Base-by-base conservation (phyloP, 2,888 invertebrate genomes). In the Aphidius colemani region DNA sequence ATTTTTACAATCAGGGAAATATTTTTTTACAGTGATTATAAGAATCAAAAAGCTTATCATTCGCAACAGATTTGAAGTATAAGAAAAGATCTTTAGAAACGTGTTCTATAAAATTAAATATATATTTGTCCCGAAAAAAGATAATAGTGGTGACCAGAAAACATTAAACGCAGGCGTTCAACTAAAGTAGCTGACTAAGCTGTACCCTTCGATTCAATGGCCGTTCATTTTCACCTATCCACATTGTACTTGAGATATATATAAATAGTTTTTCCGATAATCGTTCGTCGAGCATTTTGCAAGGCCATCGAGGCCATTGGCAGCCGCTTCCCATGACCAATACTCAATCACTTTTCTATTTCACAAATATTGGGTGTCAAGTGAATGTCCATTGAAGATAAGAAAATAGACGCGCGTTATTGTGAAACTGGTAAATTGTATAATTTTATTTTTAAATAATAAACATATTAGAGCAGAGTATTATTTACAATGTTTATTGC, bases 151-250 rank as follows among this genome's bases (percentile, higher is more conserved):
- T 30, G 60, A 46, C 53, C 53, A 43, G 55, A 53, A 69, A 67
- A 69, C 73, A 75, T 77, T 74, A 75, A 72, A 71, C 71, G 74
- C 75, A 76, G 73, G 67, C 74, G 74, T 70, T 69, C 72, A 59
- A 65, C 72, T 69, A 75, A 73, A 70, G 72, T 67, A 67, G 76
- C 76, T 76, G 76, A 76, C 73, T 74, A 76, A 75, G 76, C 74
- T 64, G 59, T 71, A 71, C 70, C 70, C 68, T 71, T 70, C 69
- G 68, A 64, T 68, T 69, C 70, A 70, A 71, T 71, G 74, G 72
- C 69, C 75, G 69, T 74, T 71, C 72, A 69, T 72, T 74, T 69
- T 67, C 68, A 67, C 71, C 70, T 70, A 69, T 71, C 58, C 53
- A 48, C 59, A 43, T 63, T 59, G 65, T 61, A 61, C 46, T 50